These are phyloP conservation scores for Etheostoma perlongum DNA, from an alignment of 2,797 vertebrate genomes.

Conservation along the genomic window DNA sequence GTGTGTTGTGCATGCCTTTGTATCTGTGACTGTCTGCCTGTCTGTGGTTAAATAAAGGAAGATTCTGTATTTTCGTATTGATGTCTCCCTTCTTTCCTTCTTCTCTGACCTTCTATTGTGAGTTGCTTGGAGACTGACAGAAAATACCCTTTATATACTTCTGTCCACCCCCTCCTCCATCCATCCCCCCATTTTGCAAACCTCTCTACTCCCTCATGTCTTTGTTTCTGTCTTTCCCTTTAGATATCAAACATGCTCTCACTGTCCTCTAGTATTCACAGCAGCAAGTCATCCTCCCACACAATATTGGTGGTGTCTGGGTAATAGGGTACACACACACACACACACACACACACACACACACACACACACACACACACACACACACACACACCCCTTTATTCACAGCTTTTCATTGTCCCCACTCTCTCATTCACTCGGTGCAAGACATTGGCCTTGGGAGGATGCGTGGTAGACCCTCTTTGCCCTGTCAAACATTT, in stretches of 20 bases:
- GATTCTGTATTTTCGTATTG: conserved; percentile 78
- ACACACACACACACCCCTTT: conserved; percentile 60
- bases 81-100: conserved; percentile 86
- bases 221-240: conserved; percentile 57
- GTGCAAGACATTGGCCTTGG: conserved; percentile 72
- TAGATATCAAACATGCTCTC: conserved; percentile 62
- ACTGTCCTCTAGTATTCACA: conserved; percentile 57
- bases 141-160: conserved; percentile 85
- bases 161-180: conserved; percentile 23
- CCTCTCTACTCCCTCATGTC: conserved; percentile 39
- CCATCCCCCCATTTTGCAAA: conserved; percentile 37
- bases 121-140: conserved; percentile 98
- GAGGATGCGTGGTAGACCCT: conserved; percentile 51
- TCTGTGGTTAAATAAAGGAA: conserved; percentile 60
- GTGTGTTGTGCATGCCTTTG: conserved; percentile 21
- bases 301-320: conserved; percentile 63
- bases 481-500: conserved; percentile 57
- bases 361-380: conserved; percentile 36
- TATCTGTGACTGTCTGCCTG: conserved; percentile 50
- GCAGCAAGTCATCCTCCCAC: conserved; percentile 46
- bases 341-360: too few relatives aligned
- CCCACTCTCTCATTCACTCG: conserved; percentile 57
- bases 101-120: conserved; percentile 95
- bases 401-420: conserved; percentile 70
- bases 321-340: conserved; percentile 58